Evolutionary conservation across 2,888 invertebrate genomes (phyloP).

Genomic region (Linnaemya tessellans): DNA sequence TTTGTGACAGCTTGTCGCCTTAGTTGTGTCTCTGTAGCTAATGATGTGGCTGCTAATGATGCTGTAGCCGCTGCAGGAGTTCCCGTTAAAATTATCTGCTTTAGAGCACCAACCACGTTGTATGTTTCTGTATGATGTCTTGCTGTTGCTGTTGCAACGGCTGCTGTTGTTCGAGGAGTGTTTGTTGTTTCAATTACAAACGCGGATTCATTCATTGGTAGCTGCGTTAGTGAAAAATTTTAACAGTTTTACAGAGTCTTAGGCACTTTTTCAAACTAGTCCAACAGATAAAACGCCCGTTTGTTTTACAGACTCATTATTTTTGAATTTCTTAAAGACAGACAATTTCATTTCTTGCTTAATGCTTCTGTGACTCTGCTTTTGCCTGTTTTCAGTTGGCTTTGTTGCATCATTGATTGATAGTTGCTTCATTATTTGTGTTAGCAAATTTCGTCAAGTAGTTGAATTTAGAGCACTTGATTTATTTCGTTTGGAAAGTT

Average conservation of each 20-base stretch:
- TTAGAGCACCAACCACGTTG: constrained; percentile 41
- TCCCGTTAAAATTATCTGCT: constrained; percentile 24
- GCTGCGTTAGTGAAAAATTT: constrained; percentile 45
- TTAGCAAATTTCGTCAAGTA: neutral
- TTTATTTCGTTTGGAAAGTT: constrained; percentile 8
- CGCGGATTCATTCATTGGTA: constrained; percentile 74
- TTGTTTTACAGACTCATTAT: neutral
- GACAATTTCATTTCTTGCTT: constrained; percentile 7
- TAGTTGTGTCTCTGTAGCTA: constrained; percentile 36
- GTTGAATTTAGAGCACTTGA: neutral
- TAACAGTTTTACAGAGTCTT: constrained; percentile 14
- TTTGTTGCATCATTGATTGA: constrained; percentile 13
- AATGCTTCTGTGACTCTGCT: constrained; percentile 5
- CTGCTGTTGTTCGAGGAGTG: constrained; percentile 63
- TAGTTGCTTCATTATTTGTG: neutral
- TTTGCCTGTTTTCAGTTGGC: neutral
- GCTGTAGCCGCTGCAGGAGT: constrained; percentile 36
- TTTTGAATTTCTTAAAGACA: neutral
- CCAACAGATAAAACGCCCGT: neutral
- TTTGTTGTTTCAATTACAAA: constrained; percentile 66
- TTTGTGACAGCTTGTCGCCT: constrained; percentile 22
- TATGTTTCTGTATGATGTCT: constrained; percentile 49
- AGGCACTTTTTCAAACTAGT: neutral
- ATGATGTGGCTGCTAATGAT: constrained; percentile 48
- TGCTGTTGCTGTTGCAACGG: constrained; percentile 56